Conservation (phyloP, 2,113 vertebrate species). For the Lophochroa leadbeateri region DNA sequence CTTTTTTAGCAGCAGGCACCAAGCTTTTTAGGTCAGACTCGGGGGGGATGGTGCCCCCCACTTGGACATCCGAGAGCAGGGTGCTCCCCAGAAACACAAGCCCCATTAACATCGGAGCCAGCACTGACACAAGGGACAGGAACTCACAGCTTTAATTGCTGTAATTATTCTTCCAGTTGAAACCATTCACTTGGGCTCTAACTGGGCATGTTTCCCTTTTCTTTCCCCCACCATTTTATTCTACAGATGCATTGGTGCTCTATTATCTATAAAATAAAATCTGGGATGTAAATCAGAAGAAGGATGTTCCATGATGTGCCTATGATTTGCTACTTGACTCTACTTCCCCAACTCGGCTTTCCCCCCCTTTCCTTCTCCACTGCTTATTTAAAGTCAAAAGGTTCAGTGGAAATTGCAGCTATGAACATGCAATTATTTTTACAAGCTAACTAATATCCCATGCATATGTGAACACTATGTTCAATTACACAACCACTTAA, state of each 20-base stretch:
- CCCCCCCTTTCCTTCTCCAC: neutral
- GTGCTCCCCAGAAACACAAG: neutral
- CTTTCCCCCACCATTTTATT: neutral
- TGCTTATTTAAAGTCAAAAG: neutral
- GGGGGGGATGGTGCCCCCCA: fast-evolving
- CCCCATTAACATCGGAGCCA: fast-evolving
- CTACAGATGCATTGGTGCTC: neutral
- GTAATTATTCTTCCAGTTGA: neutral
- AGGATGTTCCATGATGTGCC: neutral
- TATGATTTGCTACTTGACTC: neutral
- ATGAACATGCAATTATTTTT: slow-evolving; percentile 15
- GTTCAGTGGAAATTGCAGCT: neutral
- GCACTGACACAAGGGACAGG: fast-evolving
- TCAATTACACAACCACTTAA: slow-evolving; percentile 23
- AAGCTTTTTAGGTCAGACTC: neutral
- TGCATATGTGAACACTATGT: neutral
- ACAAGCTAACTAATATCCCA: neutral
- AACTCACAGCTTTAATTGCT: neutral
- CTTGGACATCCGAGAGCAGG: neutral
- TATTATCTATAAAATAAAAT: neutral
- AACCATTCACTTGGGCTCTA: neutral
- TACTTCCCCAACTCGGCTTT: neutral
- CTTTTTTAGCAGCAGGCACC: neutral
- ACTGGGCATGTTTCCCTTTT: neutral
- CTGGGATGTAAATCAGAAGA: fast-evolving